phyloP scores from a whole-genome alignment of 2,888 invertebrate genomes.

The Nymphalis polychloros region DNA sequence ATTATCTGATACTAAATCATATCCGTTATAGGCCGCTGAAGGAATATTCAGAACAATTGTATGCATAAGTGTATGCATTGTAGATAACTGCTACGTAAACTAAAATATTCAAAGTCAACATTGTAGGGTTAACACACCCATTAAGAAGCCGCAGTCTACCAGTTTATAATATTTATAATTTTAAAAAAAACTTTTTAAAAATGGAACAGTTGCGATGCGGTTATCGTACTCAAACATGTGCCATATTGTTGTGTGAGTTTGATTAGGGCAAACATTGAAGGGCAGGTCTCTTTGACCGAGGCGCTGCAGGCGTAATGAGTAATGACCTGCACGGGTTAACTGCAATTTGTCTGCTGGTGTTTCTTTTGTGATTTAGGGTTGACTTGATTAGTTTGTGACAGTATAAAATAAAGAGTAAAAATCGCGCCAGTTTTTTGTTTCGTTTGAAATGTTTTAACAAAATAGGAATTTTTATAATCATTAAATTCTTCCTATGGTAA shows the following conservation, averaged over 20 bases:
- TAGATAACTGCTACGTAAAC: too few species aligned
- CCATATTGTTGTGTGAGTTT: conserved; percentile 71
- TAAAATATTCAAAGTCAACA: neutral
- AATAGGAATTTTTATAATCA: too few species aligned
- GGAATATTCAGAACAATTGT: too few species aligned
- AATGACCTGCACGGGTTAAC: conserved; percentile 59
- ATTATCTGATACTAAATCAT: too few species aligned
- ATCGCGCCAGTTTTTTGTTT: too few species aligned
- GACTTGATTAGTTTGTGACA: neutral
- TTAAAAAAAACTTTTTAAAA: conserved; percentile 26
- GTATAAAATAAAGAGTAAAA: neutral
- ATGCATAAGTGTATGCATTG: too few species aligned
- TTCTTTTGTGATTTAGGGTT: conserved; percentile 46
- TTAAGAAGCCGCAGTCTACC: conserved; percentile 9
- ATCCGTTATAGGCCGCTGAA: too few species aligned
- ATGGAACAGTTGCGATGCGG: conserved; percentile 54
- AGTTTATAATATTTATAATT: neutral
- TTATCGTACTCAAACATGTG: conserved; percentile 62
- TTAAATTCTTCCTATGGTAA: too few species aligned
- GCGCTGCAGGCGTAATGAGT: conserved; percentile 40
- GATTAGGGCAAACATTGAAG: conserved; percentile 72
- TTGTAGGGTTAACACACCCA: conserved; percentile 1
- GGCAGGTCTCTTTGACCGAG: conserved; percentile 42
- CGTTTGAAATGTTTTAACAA: too few species aligned
- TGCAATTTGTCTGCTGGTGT: conserved; percentile 61